A percentile compares a stretch with the other conserved stretches of the same genome.
These are phyloP conservation scores for Prionailurus bengalensis DNA, from an alignment of 2,113 vertebrate species.

Conservation along the genomic window DNA sequence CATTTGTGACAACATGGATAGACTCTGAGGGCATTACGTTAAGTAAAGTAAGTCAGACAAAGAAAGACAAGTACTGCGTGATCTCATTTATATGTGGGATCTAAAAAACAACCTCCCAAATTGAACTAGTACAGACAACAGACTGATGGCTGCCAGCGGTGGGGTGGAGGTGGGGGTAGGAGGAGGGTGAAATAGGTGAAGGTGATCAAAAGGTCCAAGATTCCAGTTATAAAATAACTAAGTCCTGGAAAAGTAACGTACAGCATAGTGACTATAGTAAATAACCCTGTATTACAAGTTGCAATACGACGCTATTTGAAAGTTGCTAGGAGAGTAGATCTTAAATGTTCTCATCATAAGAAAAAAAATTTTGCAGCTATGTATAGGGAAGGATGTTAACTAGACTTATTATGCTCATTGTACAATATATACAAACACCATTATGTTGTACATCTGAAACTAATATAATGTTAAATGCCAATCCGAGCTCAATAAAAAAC, in stretches of 20 bases:
- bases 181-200: not conserved
- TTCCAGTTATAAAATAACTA: not conserved
- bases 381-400: not conserved
- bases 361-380: not conserved
- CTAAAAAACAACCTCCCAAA: not conserved
- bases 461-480: not conserved
- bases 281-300: not conserved
- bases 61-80: not conserved
- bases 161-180: too few relatives aligned
- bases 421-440: not conserved
- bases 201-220: not conserved
- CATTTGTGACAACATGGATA: not conserved
- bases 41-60: not conserved
- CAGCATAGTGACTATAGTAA: not conserved
- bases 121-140: not conserved
- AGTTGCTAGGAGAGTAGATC: not conserved
- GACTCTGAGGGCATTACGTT: not conserved
- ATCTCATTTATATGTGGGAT: not conserved
- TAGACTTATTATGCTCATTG: not conserved
- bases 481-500: not conserved
- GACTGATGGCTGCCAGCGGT: not conserved
- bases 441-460: not conserved
- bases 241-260: not conserved
- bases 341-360: not conserved
- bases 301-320: not conserved